Conservation (phyloP, 2,797 vertebrate species). For the Alcedo atthis region DNA sequence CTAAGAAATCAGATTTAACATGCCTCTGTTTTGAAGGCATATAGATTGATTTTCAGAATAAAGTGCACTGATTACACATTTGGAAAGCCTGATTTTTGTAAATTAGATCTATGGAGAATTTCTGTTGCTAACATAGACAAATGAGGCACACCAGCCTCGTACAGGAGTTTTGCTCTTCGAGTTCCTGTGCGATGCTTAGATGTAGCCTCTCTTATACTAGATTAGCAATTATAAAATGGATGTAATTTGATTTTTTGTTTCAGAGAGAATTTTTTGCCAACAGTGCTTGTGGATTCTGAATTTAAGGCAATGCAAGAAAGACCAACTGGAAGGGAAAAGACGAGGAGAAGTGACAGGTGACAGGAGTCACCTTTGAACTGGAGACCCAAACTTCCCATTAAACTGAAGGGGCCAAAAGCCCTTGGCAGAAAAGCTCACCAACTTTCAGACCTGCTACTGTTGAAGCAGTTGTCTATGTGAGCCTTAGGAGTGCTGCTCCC, state of each 20-base stretch:
- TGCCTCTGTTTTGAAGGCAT: not conserved
- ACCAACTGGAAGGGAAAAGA: not conserved
- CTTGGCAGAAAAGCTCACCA: not conserved
- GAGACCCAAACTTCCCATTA: not conserved
- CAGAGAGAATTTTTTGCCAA: conserved; percentile 4
- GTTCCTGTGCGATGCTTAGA: not conserved
- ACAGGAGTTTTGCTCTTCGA: not conserved
- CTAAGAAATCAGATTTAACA: not conserved
- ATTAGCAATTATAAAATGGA: not conserved
- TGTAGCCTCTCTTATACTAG: not conserved
- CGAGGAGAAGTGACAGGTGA: not conserved
- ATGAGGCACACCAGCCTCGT: not conserved
- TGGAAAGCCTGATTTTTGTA: conserved; percentile 2
- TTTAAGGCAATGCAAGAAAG: not conserved
- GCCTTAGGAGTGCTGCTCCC: not conserved
- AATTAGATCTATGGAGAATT: not conserved
- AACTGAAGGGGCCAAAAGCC: not conserved
- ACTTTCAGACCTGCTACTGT: not conserved
- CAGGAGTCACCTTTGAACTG: not conserved
- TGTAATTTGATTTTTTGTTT: not conserved
- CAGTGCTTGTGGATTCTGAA: not conserved
- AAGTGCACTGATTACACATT: not conserved
- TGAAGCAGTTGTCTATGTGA: not conserved
- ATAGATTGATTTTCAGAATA: not conserved
- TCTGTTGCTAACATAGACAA: not conserved